phyloP scores from a whole-genome alignment of 2,888 invertebrate genomes.

The Hoplodrina ambigua region DNA sequence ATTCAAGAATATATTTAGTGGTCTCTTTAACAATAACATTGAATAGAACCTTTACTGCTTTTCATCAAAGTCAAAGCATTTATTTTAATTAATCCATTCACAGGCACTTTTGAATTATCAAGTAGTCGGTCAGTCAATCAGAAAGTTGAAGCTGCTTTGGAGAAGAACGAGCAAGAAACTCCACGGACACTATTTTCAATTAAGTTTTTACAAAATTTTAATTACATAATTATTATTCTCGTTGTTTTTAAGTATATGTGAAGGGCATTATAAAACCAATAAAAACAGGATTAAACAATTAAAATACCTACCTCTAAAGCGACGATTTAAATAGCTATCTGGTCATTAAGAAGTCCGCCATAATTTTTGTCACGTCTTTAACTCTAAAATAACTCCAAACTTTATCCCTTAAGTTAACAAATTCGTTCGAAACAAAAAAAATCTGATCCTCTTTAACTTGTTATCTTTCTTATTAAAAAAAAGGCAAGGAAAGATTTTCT shows the following conservation, averaged over 20 bases:
- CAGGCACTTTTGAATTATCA: too few species aligned
- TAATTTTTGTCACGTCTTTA: slow-evolving; percentile 47
- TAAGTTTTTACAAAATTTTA: too few species aligned
- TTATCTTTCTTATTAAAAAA: slow-evolving; percentile 8
- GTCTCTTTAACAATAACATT: slow-evolving; percentile 49
- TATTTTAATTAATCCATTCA: too few species aligned
- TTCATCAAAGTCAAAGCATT: slow-evolving; percentile 25
- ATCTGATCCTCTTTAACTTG: slow-evolving; percentile 15
- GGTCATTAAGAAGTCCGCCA: slow-evolving; percentile 6
- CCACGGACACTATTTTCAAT: too few species aligned
- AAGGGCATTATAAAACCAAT: too few species aligned
- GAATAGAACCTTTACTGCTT: slow-evolving; percentile 44
- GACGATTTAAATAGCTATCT: slow-evolving; percentile 19
- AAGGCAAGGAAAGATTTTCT: slow-evolving; percentile 9
- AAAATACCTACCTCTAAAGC: background rate
- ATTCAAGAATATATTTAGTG: slow-evolving; percentile 51
- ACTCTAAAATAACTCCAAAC: slow-evolving; percentile 40
- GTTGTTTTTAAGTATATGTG: too few species aligned
- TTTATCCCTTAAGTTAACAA: slow-evolving; percentile 25
- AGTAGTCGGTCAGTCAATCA: too few species aligned
- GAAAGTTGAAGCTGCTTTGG: too few species aligned
- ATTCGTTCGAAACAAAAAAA: slow-evolving; percentile 31
- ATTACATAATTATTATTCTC: too few species aligned
- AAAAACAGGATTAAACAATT: background rate
- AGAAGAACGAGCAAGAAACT: too few species aligned